phyloP scores from a whole-genome alignment of 1,140 invertebrate species.

The Drosophila ogumai region DNA sequence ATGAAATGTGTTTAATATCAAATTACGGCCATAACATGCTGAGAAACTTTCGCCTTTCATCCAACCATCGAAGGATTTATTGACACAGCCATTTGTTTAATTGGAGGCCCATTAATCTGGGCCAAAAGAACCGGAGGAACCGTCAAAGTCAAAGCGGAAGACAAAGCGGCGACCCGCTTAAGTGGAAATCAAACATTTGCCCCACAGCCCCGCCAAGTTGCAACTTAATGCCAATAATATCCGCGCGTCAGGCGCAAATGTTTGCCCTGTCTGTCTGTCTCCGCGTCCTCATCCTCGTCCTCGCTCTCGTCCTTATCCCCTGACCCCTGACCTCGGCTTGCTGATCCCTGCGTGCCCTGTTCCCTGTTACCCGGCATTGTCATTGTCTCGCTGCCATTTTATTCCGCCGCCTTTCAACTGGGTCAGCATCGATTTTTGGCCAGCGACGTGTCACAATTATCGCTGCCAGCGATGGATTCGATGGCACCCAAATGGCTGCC shows the following conservation, averaged over 20 bases:
- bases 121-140: constrained; percentile 30
- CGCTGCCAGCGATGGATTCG: constrained; percentile 51
- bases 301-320: constrained; percentile 15
- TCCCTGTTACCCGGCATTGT: constrained; percentile 9
- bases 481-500: constrained; percentile 34
- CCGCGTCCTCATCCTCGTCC: constrained; percentile 3
- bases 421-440: constrained; percentile 80
- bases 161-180: constrained; percentile 39
- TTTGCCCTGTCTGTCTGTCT: constrained; percentile 43
- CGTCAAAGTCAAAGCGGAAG: constrained; percentile 37
- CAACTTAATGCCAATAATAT: constrained; percentile 79
- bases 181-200: constrained; percentile 80
- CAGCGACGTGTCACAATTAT: constrained; percentile 79
- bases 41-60: constrained; percentile 36
- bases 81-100: constrained; percentile 64
- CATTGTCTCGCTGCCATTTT: constrained; percentile 39
- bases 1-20: constrained; percentile 42
- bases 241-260: constrained; percentile 53
- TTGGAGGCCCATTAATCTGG: constrained; percentile 71
- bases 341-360: constrained; percentile 15
- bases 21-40: constrained; percentile 14
- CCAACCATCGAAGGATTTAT: constrained; percentile 55
- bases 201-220: constrained; percentile 51
- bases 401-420: constrained; percentile 59
- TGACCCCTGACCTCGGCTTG: constrained; percentile 4